Evolutionary conservation across 2,888 invertebrate species (phyloP).

Genomic region (Chaetoderma sp.): DNA sequence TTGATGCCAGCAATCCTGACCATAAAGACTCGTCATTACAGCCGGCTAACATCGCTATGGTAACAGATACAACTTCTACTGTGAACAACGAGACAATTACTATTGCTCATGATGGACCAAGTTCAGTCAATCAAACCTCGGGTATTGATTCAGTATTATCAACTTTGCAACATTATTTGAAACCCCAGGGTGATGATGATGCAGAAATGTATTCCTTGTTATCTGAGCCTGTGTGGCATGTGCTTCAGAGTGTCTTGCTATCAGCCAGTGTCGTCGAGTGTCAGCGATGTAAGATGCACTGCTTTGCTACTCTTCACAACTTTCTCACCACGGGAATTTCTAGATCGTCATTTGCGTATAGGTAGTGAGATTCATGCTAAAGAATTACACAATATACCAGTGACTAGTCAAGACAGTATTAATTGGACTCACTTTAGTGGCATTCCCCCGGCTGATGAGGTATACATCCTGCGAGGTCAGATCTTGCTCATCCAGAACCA

Average conservation of each 20-base stretch:
- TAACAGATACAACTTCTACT: too few species aligned
- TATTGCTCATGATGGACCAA: too few species aligned
- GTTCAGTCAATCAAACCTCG: too few species aligned
- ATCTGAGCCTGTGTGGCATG: conserved; percentile 9
- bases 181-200: too few species aligned
- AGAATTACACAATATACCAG: conserved; percentile 58
- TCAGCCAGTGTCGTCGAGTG: conserved; percentile 17
- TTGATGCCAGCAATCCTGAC: too few species aligned
- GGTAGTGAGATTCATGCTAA: conserved; percentile 62
- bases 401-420: conserved; percentile 57
- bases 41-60: too few species aligned
- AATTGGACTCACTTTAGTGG: conserved; percentile 70
- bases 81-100: too few species aligned
- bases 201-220: neutral
- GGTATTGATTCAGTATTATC: too few species aligned
- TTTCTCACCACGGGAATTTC: conserved; percentile 63
- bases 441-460: conserved; percentile 65
- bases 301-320: conserved; percentile 38
- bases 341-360: conserved; percentile 62
- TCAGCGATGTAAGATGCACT: conserved; percentile 13
- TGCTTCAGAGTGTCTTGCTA: conserved; percentile 22
- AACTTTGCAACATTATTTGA: too few species aligned
- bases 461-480: conserved; percentile 74
- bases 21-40: too few species aligned
- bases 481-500: conserved; percentile 86